Conservation (phyloP, 2,113 vertebrate genomes). For the Hydrolagus affinis region DNA sequence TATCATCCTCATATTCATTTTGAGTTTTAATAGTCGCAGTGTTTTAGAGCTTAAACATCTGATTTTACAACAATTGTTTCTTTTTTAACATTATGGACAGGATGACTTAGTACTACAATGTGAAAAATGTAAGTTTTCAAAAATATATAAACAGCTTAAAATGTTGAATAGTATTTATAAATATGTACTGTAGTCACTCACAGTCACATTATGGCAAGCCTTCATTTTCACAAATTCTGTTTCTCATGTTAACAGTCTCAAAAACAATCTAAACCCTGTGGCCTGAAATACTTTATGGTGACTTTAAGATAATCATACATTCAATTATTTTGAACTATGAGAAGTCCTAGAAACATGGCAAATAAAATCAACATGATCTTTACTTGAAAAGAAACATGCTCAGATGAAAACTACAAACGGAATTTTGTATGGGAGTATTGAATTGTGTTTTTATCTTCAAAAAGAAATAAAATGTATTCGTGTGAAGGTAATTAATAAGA, state of each 20-base stretch:
- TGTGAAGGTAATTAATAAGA: background rate
- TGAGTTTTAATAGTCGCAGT: background rate
- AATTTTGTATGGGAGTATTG: background rate
- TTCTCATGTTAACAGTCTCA: background rate
- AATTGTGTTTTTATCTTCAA: background rate
- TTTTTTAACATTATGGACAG: background rate
- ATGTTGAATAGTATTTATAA: background rate
- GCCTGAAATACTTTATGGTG: background rate
- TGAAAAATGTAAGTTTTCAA: background rate
- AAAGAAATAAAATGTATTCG: constrained; percentile 2
- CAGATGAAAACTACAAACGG: background rate
- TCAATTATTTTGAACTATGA: background rate
- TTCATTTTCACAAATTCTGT: background rate
- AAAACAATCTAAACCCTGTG: background rate
- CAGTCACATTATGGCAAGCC: background rate
- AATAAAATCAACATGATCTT: background rate
- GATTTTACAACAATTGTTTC: background rate
- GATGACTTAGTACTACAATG: background rate
- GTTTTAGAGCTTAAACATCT: background rate
- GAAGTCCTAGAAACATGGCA: background rate
- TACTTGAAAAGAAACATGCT: no score
- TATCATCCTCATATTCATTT: background rate
- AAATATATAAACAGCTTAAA: background rate
- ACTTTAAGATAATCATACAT: background rate
- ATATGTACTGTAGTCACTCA: background rate